These are phyloP conservation scores for Pelosia muscerda DNA, from an alignment of 2,888 invertebrate species.

Conservation along the genomic window DNA sequence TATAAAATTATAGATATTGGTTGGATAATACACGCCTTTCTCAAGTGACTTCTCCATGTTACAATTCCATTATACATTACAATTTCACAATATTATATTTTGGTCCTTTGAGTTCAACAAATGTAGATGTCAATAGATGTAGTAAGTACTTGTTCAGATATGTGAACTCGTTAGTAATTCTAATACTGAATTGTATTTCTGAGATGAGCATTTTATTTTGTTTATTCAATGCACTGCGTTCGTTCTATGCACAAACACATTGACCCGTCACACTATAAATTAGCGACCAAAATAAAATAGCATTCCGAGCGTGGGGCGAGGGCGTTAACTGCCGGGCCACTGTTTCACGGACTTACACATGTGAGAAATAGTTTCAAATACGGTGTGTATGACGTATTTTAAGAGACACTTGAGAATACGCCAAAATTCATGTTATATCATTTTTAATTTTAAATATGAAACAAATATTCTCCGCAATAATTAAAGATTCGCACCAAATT, in stretches of 20 bases:
- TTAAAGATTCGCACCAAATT: background rate
- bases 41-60: background rate
- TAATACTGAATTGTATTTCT: slow-evolving; percentile 49
- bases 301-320: slow-evolving; percentile 59
- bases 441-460: background rate
- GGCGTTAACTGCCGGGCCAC: slow-evolving; percentile 62
- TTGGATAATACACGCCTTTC: background rate
- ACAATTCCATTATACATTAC: background rate
- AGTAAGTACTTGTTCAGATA: background rate
- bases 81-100: background rate
- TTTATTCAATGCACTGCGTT: slow-evolving; percentile 47
- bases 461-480: background rate
- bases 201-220: slow-evolving; percentile 47
- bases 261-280: slow-evolving; percentile 68
- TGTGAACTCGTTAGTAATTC: background rate
- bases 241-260: slow-evolving; percentile 47
- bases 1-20: background rate
- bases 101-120: background rate
- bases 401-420: slow-evolving; percentile 18
- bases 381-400: slow-evolving; percentile 22
- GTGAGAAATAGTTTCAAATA: slow-evolving; percentile 48
- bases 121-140: background rate
- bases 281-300: slow-evolving; percentile 76
- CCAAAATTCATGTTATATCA: slow-evolving; percentile 11
- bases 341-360: slow-evolving; percentile 37